Percentiles rank a stretch among this genome's conserved stretches.
These are phyloP conservation scores for Rhinichthys osculus DNA, from an alignment of 2,797 vertebrate species.

Conservation along the genomic window DNA sequence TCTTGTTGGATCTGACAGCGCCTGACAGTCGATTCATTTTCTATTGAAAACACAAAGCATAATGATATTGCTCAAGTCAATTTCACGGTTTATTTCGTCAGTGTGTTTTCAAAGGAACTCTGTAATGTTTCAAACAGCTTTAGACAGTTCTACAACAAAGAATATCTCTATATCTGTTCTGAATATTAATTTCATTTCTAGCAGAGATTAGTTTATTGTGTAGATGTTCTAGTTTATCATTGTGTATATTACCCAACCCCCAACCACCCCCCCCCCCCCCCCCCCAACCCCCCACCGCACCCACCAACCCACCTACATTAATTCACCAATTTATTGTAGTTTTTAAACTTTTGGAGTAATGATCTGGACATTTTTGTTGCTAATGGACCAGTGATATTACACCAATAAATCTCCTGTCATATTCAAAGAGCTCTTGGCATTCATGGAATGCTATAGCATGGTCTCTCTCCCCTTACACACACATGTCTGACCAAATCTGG, in stretches of 20 bases:
- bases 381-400: slow-evolving; percentile 45
- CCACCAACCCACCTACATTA: neutral
- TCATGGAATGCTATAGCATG: slow-evolving; percentile 10
- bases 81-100: slow-evolving; percentile 22
- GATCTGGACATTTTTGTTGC: slow-evolving; percentile 18
- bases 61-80: slow-evolving; percentile 44
- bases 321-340: slow-evolving; percentile 34
- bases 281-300: no score
- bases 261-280: no score
- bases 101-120: slow-evolving; percentile 22
- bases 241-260: no score
- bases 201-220: neutral
- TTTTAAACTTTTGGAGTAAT: slow-evolving; percentile 41
- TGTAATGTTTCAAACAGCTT: slow-evolving; percentile 5
- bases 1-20: slow-evolving; percentile 46
- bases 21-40: slow-evolving; percentile 46
- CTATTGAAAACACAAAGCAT: slow-evolving; percentile 45
- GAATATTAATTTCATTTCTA: slow-evolving; percentile 7
- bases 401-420: slow-evolving; percentile 36
- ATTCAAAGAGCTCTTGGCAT: slow-evolving; percentile 38
- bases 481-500: slow-evolving; percentile 33
- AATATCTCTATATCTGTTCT: neutral
- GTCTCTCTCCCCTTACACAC: neutral
- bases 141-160: neutral
- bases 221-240: neutral